Base-by-base conservation (phyloP, 2,888 invertebrate species). In the Oasisia sp. region DNA sequence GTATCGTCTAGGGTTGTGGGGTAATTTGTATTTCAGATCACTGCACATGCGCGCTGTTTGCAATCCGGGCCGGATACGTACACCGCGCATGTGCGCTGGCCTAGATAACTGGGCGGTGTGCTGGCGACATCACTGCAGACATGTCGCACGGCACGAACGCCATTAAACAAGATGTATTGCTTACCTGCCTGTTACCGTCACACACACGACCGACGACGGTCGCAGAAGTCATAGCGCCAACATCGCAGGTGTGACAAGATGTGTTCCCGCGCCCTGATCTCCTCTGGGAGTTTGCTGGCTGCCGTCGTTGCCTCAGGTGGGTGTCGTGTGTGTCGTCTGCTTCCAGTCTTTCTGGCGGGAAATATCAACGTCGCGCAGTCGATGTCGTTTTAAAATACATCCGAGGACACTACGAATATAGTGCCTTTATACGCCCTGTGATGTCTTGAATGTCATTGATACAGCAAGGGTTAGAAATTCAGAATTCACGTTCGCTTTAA, bases 261-360 rank as follows among this genome's bases (percentile, higher is more conserved):
- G 74, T 74, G 74, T 74, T 74, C 74, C 74, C 74, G 74, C 2
- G 74, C 74, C 27, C 19, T 74, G 74, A 2, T 74, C 74, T 74
- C 74, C 74, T 74, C 74, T 27, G 27, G 74, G 74, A 74, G 27
- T 0, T 19, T 74, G 74, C 27, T 27, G 74, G 74, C 74, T 19
- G 74, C n/a, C 74, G 74, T 27, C 74, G 27, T 4, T 74, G 74
- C 74, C 14, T 74, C 74, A 74, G 74, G 74, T 74, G 27, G n/a
- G 74, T 74, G 74, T 74, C 74, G 27, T 27, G n/a, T 58, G 58
- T 74, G 74, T 74, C 74, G 74, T 74, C 74, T 74, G 74, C 74
- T 74, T 74, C 74, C 27, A 74, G n/a, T 27, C 74, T 74, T 74
- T 74, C 74, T 74, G 74, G 74, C 74, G 74, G 74, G 74, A 74